phyloP scores from a whole-genome alignment of 1,140 invertebrate species.

The Drosophila navojoa region DNA sequence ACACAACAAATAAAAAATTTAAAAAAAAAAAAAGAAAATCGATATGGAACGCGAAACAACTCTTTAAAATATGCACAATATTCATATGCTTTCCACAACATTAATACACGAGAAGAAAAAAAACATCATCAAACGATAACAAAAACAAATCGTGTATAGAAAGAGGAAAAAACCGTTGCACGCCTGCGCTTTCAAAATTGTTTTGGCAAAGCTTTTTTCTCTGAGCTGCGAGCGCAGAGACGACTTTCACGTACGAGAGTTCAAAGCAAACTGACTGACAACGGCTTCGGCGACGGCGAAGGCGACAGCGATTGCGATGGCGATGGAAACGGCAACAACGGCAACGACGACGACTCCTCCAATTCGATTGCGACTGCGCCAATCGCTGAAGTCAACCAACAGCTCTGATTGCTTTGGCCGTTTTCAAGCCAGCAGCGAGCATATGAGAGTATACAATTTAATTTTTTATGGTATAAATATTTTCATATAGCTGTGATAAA shows the following conservation, averaged over 20 bases:
- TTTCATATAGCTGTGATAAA: no score
- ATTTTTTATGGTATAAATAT: no score
- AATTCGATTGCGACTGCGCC: slow-evolving; percentile 44
- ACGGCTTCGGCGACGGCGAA: slow-evolving; percentile 5
- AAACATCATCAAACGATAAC: slow-evolving; percentile 16
- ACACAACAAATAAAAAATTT: background rate
- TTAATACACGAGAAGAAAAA: slow-evolving; percentile 24
- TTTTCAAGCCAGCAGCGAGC: slow-evolving; percentile 4
- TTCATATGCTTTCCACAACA: slow-evolving; percentile 52
- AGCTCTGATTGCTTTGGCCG: slow-evolving; percentile 21
- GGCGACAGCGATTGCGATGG: background rate
- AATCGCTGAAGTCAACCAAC: slow-evolving; percentile 45
- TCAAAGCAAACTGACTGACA: slow-evolving; percentile 67
- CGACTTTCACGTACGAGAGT: slow-evolving; percentile 69
- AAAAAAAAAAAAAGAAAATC: slow-evolving; percentile 5
- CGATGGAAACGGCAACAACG: slow-evolving; percentile 4
- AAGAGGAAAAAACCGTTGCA: slow-evolving; percentile 61
- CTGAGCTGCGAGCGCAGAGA: slow-evolving; percentile 30
- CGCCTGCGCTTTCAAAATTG: slow-evolving; percentile 67
- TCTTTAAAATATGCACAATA: slow-evolving; percentile 53
- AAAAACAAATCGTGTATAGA: slow-evolving; percentile 29
- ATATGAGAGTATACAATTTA: no score
- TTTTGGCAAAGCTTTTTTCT: slow-evolving; percentile 33
- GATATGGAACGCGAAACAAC: slow-evolving; percentile 19
- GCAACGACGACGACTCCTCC: slow-evolving; percentile 20